Evolutionary conservation across 2,888 invertebrate species (phyloP), one percentile per base, ranked within the genome.

Genomic region (Apodemia mormo): DNA sequence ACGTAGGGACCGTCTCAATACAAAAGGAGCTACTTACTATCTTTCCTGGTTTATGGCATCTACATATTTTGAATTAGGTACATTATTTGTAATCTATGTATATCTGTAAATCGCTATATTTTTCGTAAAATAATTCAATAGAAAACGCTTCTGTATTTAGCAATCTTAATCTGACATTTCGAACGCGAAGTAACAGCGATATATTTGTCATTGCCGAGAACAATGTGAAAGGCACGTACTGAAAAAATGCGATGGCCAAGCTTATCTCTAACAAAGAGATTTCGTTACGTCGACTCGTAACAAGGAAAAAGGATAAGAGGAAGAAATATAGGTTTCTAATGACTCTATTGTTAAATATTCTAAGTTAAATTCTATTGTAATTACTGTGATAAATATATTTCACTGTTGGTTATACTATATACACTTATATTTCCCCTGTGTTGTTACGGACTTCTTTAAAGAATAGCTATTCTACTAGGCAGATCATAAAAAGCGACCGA

Each of bases 221-320:
- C 64, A 64, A 64, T 64, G 37, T 37, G 37, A 64, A 52, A 54
- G 54, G 54, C 54, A 54, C 54, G 54, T 54, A 54, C 54, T 54
- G 22, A 54, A 64, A 64, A 64, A 64, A 64, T 64, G 64, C 64
- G 64, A 64, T 37, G 64, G 64, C n/a, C 64, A 37, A 37, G 64
- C 64, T 64, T 64, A 64, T 64, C 64, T 64, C 64, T 64, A 64
- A 64, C 64, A 64, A 64, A 64, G 64, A 64, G 64, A 64, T 64
- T 64, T 64, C 37, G 33, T 37, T 64, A 12, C 37, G 64, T 64
- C 64, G 64, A 64, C 64, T 64, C 64, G 64, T 64, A 64, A 64
- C 64, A 37, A 64, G 64, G 64, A 64, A 64, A 64, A 64, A 64
- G 64, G 64, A 64, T 37, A 64, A 64, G 64, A 33, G 37, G 33